phyloP scores from a whole-genome alignment of 1,140 invertebrate genomes.

The Sogatella furcifera region DNA sequence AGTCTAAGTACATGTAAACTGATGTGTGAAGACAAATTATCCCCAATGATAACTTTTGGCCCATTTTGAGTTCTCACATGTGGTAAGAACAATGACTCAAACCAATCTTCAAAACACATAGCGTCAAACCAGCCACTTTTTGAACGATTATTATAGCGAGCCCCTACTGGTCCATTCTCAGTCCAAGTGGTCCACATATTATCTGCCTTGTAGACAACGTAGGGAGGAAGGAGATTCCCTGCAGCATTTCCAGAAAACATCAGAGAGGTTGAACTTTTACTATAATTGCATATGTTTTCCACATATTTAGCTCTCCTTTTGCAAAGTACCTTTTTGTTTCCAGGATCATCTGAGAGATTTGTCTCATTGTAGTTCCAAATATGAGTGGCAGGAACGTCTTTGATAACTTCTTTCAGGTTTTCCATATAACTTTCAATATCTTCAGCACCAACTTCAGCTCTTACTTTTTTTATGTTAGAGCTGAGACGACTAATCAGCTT shows the following conservation, averaged over 20 bases:
- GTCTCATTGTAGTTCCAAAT: constrained; percentile 36
- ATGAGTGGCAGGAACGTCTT: constrained; percentile 23
- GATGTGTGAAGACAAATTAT: constrained; percentile 31
- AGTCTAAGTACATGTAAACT: constrained; percentile 5
- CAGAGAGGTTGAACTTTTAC: constrained; percentile 15
- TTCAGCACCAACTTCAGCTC: constrained; percentile 19
- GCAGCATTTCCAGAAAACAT: constrained; percentile 18
- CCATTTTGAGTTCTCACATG: constrained; percentile 23
- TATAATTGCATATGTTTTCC: constrained; percentile 14
- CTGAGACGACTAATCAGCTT: constrained; percentile 20
- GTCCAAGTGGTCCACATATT: constrained; percentile 30
- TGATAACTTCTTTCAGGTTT: constrained; percentile 18
- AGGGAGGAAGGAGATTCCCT: constrained; percentile 24
- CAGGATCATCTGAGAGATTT: constrained; percentile 31
- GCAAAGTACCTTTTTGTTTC: constrained; percentile 21
- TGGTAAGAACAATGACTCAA: constrained; percentile 23
- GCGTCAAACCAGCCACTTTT: constrained; percentile 31
- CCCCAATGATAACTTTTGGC: constrained; percentile 29
- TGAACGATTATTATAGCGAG: constrained; percentile 27
- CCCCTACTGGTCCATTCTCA: constrained; percentile 24
- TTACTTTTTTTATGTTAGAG: constrained; percentile 17
- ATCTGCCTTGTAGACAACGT: constrained; percentile 32
- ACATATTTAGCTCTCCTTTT: constrained; percentile 14
- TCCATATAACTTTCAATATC: constrained; percentile 17
- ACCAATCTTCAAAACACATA: constrained; percentile 28